A percentile compares a stretch with the other conserved stretches of the same genome.
Evolutionary conservation across 1,140 invertebrate species (phyloP).

Genomic region (Macrobrachium nipponense): DNA sequence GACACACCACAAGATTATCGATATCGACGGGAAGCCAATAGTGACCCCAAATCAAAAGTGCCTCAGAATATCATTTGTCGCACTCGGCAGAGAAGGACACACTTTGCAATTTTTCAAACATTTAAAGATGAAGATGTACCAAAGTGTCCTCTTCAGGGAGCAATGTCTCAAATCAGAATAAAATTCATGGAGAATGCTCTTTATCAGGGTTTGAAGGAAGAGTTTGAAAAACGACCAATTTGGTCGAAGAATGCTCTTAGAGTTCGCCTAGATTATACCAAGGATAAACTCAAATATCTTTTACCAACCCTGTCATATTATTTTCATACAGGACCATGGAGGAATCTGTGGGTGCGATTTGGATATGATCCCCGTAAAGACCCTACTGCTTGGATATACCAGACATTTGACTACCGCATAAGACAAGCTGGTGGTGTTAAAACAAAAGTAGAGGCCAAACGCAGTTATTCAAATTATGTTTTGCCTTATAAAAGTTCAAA

Average conservation of each 20-base stretch:
- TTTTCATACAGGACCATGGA: slow-evolving; percentile 88
- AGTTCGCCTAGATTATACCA: slow-evolving; percentile 48
- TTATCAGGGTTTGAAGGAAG: slow-evolving; percentile 57
- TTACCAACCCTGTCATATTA: slow-evolving; percentile 87
- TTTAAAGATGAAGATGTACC: slow-evolving; percentile 66
- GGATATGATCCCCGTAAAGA: slow-evolving; percentile 89
- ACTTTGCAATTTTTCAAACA: slow-evolving; percentile 71
- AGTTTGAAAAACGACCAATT: slow-evolving; percentile 61
- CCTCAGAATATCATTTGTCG: slow-evolving; percentile 70
- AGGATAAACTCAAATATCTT: slow-evolving; percentile 70
- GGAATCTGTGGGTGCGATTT: slow-evolving; percentile 84
- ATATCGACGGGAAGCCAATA: slow-evolving; percentile 65
- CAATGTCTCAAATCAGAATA: slow-evolving; percentile 62
- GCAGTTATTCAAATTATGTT: slow-evolving; percentile 72
- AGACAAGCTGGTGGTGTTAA: slow-evolving; percentile 75
- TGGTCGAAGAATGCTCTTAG: slow-evolving; percentile 57
- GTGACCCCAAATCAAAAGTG: slow-evolving; percentile 67
- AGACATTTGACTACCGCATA: slow-evolving; percentile 87
- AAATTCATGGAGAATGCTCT: slow-evolving; percentile 63
- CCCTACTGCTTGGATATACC: slow-evolving; percentile 82
- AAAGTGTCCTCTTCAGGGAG: slow-evolving; percentile 58
- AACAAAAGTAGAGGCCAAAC: slow-evolving; percentile 72
- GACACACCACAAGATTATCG: slow-evolving; percentile 72
- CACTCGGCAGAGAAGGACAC: slow-evolving; percentile 71
- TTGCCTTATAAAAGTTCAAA: slow-evolving; percentile 71